Evolutionary conservation across 2,113 vertebrate genomes (phyloP).

Genomic region (Mandrillus leucophaeus): DNA sequence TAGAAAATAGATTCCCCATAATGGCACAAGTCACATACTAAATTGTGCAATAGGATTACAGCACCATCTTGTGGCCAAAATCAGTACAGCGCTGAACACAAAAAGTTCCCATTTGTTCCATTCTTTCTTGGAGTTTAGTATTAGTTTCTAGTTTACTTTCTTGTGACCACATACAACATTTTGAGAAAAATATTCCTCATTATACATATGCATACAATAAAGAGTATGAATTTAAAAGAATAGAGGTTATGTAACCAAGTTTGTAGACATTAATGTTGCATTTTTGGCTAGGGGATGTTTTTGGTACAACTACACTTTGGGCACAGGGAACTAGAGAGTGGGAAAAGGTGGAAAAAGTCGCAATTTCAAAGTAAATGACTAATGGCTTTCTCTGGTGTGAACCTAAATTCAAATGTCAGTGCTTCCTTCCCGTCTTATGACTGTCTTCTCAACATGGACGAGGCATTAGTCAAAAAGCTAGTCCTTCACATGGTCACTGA

Average conservation of each 20-base stretch:
- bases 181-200: not conserved
- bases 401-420: not conserved
- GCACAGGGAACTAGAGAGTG: not conserved
- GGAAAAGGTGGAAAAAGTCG: not conserved
- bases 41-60: not conserved
- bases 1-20: not conserved
- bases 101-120: not conserved
- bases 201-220: not conserved
- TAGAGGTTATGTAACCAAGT: not conserved
- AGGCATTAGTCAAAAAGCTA: not conserved
- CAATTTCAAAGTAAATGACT: not conserved
- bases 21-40: no score
- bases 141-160: not conserved
- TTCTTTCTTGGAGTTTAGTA: not conserved
- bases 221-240: not conserved
- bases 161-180: not conserved
- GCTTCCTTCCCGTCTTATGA: not conserved
- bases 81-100: not conserved
- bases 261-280: no score
- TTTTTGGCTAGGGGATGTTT: not conserved
- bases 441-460: not conserved
- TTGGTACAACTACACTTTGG: not conserved
- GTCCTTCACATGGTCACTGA: not conserved
- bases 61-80: conserved; percentile 63
- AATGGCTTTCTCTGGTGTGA: not conserved